Evolutionary conservation across 2,797 vertebrate genomes (phyloP).

Genomic region (Macropus fuliginosus): DNA sequence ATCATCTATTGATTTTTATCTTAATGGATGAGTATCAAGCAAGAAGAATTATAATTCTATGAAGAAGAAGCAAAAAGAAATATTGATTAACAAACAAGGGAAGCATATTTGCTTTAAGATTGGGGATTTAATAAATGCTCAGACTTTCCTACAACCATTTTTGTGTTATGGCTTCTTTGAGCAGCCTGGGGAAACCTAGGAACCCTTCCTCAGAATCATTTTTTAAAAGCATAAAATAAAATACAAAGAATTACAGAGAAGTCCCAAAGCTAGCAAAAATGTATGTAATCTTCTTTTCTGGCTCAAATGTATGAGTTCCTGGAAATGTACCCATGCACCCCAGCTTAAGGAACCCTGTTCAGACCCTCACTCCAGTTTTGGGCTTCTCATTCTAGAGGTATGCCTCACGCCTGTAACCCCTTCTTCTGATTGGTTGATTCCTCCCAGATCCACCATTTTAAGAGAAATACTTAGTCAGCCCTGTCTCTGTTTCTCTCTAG

Average conservation of each 20-base stretch:
- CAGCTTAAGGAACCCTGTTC: neutral
- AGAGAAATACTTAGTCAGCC: neutral
- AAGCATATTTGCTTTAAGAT: slow-evolving; percentile 53
- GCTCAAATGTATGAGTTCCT: neutral
- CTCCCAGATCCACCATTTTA: neutral
- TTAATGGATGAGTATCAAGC: slow-evolving; percentile 44
- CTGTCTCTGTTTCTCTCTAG: neutral
- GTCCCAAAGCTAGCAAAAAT: neutral
- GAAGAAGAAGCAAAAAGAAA: neutral
- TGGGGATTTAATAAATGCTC: neutral
- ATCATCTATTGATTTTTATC: slow-evolving; percentile 26
- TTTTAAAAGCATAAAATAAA: neutral
- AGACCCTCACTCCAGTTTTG: neutral
- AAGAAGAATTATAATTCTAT: slow-evolving; percentile 27
- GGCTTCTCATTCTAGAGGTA: neutral
- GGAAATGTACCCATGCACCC: neutral
- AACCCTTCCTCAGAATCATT: neutral
- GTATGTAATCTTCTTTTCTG: neutral
- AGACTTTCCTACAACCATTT: neutral
- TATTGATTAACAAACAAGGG: slow-evolving; percentile 61
- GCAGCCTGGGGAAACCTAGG: neutral
- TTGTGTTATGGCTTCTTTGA: neutral
- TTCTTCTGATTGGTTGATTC: neutral
- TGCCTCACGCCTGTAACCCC: neutral
- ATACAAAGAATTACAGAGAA: neutral